Base-by-base conservation (phyloP, 2,888 invertebrate genomes). In the Sympetrum striolatum region DNA sequence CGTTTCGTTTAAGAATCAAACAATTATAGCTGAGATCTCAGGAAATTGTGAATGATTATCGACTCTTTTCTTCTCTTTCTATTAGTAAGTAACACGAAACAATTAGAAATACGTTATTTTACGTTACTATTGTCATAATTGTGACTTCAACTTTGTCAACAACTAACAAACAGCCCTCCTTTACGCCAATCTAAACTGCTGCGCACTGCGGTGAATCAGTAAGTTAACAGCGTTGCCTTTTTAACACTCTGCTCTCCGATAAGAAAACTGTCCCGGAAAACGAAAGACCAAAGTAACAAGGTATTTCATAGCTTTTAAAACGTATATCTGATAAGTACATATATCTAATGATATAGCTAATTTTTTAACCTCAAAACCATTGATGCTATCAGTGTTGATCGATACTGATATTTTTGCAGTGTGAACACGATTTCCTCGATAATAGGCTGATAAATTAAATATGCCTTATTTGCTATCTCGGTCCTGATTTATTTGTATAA, bases 101-200 rank as follows among this genome's bases (percentile, higher is more conserved):
- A n/a, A 10, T 1, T n/a, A 22, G n/a, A n/a, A n/a, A 22, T n/a
- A 73, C 10, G 15, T 3, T 25, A 0, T 10, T 73, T 73, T 31
- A 22, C 12, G 73, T 1, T 0, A 14, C 2, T 14, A 73, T 73
- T 73, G 14, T 14, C 3, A 31, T 5, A 73, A 4, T 73, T 2
- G 12, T 15, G 31, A 14, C 12, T 31, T 15, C n/a, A 5, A 86
- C 86, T 12, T 37, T 60, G 1, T 0, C n/a, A 22, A 22, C 37
- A 37, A 58, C 86, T 86, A 86, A 86, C 60, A 64, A 86, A 86
- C 37, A 12, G 58, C 86, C 86, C 86, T 64, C 86, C 86, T 39
- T 8, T 18, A 64, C 31, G 12, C 37, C n/a, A 15, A 12, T 60
- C 10, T 53, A 82, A 86, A 64, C 37, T 64, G n/a, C 37, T 64